A percentile compares a stretch with the other conserved stretches of the same genome.
phyloP scores from a whole-genome alignment of 1,140 invertebrate species.

The Anadara kagoshimensis region DNA sequence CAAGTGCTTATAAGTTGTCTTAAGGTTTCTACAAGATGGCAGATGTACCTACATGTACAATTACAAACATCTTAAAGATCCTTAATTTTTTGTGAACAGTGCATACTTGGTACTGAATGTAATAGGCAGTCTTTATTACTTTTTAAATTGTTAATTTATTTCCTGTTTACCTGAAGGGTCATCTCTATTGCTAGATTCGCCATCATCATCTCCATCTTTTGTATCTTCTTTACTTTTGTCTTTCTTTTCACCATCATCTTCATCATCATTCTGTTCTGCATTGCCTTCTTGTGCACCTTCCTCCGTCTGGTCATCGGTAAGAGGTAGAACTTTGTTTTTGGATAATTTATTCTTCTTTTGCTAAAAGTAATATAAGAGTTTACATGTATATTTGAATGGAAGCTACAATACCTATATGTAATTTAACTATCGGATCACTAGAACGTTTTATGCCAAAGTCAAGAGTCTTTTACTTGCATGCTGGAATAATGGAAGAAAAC shows the following conservation, averaged over 20 bases:
- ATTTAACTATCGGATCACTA: too few relatives aligned
- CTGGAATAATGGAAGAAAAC: too few relatives aligned
- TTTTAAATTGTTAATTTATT: too few relatives aligned
- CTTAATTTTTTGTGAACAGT: too few relatives aligned
- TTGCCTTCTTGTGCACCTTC: slow-evolving; percentile 37
- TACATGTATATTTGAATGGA: neutral
- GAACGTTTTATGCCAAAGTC: too few relatives aligned
- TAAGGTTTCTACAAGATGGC: too few relatives aligned
- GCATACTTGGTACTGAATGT: too few relatives aligned
- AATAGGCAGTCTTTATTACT: too few relatives aligned
- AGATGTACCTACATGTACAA: too few relatives aligned
- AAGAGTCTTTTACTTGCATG: too few relatives aligned
- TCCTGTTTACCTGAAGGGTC: slow-evolving; percentile 57
- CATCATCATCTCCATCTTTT: slow-evolving; percentile 48
- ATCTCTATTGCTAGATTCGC: slow-evolving; percentile 42
- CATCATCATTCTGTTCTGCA: slow-evolving; percentile 36
- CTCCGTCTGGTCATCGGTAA: slow-evolving; percentile 41
- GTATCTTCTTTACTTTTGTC: slow-evolving; percentile 43
- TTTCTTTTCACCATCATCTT: slow-evolving; percentile 40
- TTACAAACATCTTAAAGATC: too few relatives aligned
- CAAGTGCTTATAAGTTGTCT: too few relatives aligned
- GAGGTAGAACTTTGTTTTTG: slow-evolving; percentile 23
- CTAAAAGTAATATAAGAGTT: neutral
- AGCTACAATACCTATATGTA: neutral
- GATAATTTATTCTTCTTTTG: slow-evolving; percentile 17